Evolutionary conservation across 2,888 invertebrate genomes (phyloP).

Genomic region (Gastracanthus pulcherrimus): DNA sequence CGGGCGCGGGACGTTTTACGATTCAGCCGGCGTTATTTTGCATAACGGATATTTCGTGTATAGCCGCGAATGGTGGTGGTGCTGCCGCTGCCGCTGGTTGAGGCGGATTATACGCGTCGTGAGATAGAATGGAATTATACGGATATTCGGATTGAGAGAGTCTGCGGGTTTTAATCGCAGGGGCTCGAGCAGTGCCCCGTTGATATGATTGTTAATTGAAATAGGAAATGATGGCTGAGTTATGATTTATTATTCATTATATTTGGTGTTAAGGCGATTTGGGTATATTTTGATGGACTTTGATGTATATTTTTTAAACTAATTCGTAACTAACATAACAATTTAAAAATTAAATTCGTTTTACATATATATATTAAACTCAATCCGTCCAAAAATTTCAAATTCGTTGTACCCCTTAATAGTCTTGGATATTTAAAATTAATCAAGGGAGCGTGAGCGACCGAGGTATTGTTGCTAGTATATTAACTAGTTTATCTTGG

Average conservation of each 20-base stretch:
- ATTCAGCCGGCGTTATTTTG: constrained; percentile 45
- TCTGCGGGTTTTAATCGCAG: neutral
- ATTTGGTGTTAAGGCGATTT: neutral
- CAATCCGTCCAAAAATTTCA: no score
- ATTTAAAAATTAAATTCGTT: no score
- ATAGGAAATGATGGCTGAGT: neutral
- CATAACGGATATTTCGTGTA: constrained; percentile 35
- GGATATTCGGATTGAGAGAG: neutral
- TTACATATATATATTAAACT: no score
- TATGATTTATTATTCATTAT: neutral
- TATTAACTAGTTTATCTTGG: no score
- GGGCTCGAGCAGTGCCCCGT: neutral
- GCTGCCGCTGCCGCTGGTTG: neutral
- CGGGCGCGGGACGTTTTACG: constrained; percentile 17
- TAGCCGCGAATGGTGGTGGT: neutral
- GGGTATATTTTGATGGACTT: no score
- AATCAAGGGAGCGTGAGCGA: no score
- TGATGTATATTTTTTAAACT: no score
- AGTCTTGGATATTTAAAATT: no score
- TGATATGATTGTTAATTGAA: constrained; percentile 10
- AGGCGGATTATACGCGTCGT: neutral
- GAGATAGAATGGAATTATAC: constrained; percentile 30
- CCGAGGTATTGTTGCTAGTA: no score
- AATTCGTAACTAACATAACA: no score
- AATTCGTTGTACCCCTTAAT: no score